These are phyloP conservation scores for Rhagonycha lutea DNA, from an alignment of 2,888 invertebrate species.

Conservation along the genomic window DNA sequence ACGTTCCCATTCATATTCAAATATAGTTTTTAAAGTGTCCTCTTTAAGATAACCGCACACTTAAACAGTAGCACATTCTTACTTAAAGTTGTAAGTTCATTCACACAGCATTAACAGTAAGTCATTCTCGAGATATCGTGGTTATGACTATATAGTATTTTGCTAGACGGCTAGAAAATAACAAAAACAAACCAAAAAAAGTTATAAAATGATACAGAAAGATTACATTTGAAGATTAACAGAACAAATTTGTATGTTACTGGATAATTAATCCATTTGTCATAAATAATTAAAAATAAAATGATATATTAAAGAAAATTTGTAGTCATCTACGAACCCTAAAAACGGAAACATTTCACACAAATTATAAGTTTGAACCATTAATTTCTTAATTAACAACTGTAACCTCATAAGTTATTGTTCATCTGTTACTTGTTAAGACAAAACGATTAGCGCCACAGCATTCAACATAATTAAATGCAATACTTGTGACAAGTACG, in stretches of 20 bases:
- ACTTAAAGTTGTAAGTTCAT: too few species aligned
- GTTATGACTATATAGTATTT: too few species aligned
- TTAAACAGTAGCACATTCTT: neutral
- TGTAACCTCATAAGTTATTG: slow-evolving; percentile 54
- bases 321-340: slow-evolving; percentile 30
- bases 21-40: neutral
- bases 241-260: neutral
- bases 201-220: neutral
- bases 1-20: neutral
- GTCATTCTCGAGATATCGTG: too few species aligned
- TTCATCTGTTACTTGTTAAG: slow-evolving; percentile 47
- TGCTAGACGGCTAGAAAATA: too few species aligned
- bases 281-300: slow-evolving; percentile 4
- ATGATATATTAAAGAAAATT: slow-evolving; percentile 6
- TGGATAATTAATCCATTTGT: slow-evolving; percentile 2
- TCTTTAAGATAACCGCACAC: neutral
- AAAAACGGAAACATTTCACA: slow-evolving; percentile 38
- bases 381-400: slow-evolving; percentile 56
- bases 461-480: slow-evolving; percentile 49
- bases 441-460: slow-evolving; percentile 37
- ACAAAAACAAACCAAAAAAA: neutral
- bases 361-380: slow-evolving; percentile 40
- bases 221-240: neutral
- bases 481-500: slow-evolving; percentile 52
- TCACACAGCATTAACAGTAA: neutral